Conservation (phyloP, 2,113 vertebrate species). For the Fulmarus glacialis region DNA sequence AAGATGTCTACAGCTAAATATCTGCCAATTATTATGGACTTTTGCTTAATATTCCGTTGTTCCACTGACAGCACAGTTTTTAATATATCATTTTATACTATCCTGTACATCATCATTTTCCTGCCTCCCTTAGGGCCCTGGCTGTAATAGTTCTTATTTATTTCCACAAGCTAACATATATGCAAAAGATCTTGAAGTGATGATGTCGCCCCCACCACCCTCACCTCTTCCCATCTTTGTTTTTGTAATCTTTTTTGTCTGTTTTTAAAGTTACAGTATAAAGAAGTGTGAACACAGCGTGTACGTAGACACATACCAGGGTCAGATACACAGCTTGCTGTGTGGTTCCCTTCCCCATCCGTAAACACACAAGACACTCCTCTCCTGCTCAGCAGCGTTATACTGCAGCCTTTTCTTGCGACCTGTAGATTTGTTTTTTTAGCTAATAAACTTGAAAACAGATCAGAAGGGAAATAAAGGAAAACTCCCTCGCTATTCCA, state of each 20-base stretch:
- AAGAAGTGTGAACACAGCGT: not conserved
- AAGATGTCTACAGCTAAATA: constrained; percentile 64
- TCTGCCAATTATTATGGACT: constrained; percentile 62
- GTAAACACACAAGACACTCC: not conserved
- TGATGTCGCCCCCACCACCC: not conserved
- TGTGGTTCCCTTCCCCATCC: not conserved
- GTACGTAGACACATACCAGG: not conserved
- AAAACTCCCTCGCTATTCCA: not conserved
- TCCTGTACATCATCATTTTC: constrained; percentile 49
- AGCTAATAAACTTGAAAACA: constrained; percentile 16
- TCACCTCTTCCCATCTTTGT: constrained; percentile 6
- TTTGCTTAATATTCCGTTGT: constrained; percentile 62
- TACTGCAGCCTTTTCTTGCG: not conserved
- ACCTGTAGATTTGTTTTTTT: not conserved
- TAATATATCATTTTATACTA: constrained; percentile 55
- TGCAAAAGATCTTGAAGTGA: constrained; percentile 41
- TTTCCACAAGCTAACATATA: constrained; percentile 55
- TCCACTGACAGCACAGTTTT: constrained; percentile 41
- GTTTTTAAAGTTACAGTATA: constrained; percentile 9
- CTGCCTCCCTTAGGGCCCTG: constrained; percentile 46
- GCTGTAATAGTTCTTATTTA: constrained; percentile 64
- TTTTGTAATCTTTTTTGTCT: constrained; percentile 13
- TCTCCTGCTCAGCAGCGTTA: not conserved
- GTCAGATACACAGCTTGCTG: constrained; percentile 1
- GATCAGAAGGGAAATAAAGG: constrained; percentile 4